Evolutionary conservation across 1,140 invertebrate species (phyloP).

Genomic region (Whitmania pigra): DNA sequence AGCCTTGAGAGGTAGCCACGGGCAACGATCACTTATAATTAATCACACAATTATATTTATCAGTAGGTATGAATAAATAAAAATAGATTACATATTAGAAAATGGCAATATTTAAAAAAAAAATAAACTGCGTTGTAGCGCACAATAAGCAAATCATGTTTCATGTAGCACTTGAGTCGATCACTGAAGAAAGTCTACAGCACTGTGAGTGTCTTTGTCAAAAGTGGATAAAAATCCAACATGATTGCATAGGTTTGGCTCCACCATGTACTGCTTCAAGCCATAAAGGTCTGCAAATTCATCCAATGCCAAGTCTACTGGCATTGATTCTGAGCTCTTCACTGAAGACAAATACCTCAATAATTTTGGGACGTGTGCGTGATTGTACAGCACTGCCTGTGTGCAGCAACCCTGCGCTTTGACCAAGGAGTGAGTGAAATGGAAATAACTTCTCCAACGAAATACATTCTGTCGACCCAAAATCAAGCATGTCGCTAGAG

Average conservation of each 20-base stretch:
- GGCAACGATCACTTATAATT: too few species aligned
- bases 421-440: not conserved
- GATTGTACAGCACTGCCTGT: conserved; percentile 8
- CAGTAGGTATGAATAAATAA: not conserved
- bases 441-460: not conserved
- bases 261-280: not conserved
- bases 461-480: not conserved
- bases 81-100: not conserved
- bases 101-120: not conserved
- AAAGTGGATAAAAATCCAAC: not conserved
- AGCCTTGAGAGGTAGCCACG: too few species aligned
- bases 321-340: not conserved
- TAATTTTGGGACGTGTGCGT: not conserved
- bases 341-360: not conserved
- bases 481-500: not conserved
- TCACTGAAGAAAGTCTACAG: not conserved
- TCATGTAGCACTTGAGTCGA: not conserved
- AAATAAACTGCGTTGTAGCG: not conserved
- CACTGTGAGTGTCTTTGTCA: not conserved
- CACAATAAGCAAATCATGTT: not conserved
- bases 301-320: not conserved
- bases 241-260: not conserved
- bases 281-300: not conserved
- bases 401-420: conserved; percentile 1
- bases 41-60: not conserved